Conservation (phyloP, 2,797 vertebrate species). For the Tauraco hartlaubi region DNA sequence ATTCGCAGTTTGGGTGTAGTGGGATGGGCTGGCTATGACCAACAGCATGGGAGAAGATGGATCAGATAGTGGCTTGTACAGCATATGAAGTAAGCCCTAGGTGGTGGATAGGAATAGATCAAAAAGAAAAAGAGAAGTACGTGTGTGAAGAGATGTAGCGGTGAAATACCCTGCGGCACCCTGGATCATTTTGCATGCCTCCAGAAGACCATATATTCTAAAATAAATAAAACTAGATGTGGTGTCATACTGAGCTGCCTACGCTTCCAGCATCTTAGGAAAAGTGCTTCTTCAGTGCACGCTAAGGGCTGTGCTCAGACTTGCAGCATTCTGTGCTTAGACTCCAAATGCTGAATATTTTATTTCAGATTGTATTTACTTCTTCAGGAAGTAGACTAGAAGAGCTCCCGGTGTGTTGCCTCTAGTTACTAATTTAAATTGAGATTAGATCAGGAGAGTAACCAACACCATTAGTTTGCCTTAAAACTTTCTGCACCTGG, state of each 20-base stretch:
- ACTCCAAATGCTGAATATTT: slow-evolving; percentile 44
- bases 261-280: background rate
- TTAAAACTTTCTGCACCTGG: slow-evolving; percentile 32
- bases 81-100: background rate
- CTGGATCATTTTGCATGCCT: background rate
- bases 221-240: background rate
- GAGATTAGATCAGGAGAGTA: slow-evolving; percentile 30
- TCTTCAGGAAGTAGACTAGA: slow-evolving; percentile 44
- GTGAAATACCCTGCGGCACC: background rate
- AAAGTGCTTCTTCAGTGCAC: background rate
- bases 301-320: background rate
- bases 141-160: background rate
- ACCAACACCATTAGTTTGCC: slow-evolving; percentile 5
- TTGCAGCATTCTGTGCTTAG: background rate
- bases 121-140: background rate
- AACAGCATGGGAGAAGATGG: background rate
- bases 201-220: background rate
- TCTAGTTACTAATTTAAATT: slow-evolving; percentile 65
- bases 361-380: slow-evolving; percentile 28
- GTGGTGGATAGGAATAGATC: background rate
- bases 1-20: background rate
- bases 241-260: background rate
- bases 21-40: background rate
- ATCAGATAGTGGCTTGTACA: background rate
- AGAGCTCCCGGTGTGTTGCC: background rate